A percentile compares a stretch with the other conserved stretches of the same genome.
phyloP scores from a whole-genome alignment of 2,113 vertebrate genomes.

The Salvelinus sp. region DNA sequence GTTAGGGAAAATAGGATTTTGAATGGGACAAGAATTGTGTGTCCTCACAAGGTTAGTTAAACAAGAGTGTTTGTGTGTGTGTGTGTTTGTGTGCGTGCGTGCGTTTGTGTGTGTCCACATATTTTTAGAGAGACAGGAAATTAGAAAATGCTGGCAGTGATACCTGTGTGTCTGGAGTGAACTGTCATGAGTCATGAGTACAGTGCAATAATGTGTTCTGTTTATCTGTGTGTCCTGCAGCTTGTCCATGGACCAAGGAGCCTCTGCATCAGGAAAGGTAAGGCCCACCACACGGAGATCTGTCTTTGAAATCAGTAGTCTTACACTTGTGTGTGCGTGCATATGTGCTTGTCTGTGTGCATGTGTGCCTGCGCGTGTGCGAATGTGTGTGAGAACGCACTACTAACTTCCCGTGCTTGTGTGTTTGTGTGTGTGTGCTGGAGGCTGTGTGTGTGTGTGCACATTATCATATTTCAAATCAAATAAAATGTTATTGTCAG shows the following conservation, averaged over 20 bases:
- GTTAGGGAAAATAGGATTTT: too few species aligned
- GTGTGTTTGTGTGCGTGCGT: constrained; percentile 3
- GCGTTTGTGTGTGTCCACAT: too few species aligned
- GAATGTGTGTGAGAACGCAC: constrained; percentile 4
- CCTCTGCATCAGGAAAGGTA: constrained; percentile 75
- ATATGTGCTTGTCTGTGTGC: not conserved
- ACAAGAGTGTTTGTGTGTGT: too few species aligned
- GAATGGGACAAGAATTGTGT: too few species aligned
- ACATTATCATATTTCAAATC: too few species aligned
- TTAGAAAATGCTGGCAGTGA: too few species aligned
- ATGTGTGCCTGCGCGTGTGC: not conserved
- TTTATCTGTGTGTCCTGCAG: constrained; percentile 58
- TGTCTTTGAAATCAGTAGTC: not conserved
- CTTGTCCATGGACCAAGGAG: constrained; percentile 72
- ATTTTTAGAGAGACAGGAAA: not conserved
- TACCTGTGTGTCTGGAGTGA: not conserved
- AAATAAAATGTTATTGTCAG: too few species aligned
- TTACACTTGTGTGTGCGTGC: constrained; percentile 9
- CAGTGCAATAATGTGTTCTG: constrained; percentile 16
- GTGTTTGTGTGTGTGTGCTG: not conserved
- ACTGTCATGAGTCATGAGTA: not conserved
- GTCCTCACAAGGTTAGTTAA: too few species aligned
- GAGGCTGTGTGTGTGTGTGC: constrained; percentile 2
- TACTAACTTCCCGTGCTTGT: not conserved
- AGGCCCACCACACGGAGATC: constrained; percentile 29